Evolutionary conservation across 2,797 vertebrate genomes (phyloP), one percentile per base, ranked within the genome.

Genomic region (Eulemur mongoz): DNA sequence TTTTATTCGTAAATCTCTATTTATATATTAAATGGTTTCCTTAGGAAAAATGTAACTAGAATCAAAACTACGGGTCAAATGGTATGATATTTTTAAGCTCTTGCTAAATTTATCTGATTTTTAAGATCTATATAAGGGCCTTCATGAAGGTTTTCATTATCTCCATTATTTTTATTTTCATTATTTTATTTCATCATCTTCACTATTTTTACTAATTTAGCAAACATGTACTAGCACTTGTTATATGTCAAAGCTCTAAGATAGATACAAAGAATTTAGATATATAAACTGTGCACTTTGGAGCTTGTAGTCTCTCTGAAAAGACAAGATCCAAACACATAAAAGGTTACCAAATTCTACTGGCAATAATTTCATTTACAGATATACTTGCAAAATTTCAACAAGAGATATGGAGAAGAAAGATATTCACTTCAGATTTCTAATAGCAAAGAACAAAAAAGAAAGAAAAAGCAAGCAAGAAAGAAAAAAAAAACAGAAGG

Each of bases 181-280:
- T 86, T 65, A 91, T 23, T 23, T 82, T 59, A 79, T 93, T 69
- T 86, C 43, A 54, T 65, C 25, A 15, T 84, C 27, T 65, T 81
- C 38, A 52, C 75, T 93, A 89, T 54, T 92, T 94, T 89, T 89
- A 81, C 14, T 93, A 43, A 80, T 43, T 95, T 67, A 61, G 79
- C 45, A 70, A 94, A 52, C 32, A 69, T 70, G 92, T 76, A 70
- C 43, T 22, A 67, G 48, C 43, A 89, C 12, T 40, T 89, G 72
- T 2, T 70, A 48, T 76, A 82, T 94, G 25, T 79, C 15, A 76
- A 69, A 84, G 32, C 20, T 75, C 40, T 54, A 30, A 79, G 12
- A 25, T 88, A 23, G n/a, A 75, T 70, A 86, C 32, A 75, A n/a
- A 94, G 50, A 45, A 84, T 57, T 67, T 80, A 86, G 84, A 70